Base-by-base conservation (phyloP, 2,888 invertebrate genomes). In the Euclidia mi region DNA sequence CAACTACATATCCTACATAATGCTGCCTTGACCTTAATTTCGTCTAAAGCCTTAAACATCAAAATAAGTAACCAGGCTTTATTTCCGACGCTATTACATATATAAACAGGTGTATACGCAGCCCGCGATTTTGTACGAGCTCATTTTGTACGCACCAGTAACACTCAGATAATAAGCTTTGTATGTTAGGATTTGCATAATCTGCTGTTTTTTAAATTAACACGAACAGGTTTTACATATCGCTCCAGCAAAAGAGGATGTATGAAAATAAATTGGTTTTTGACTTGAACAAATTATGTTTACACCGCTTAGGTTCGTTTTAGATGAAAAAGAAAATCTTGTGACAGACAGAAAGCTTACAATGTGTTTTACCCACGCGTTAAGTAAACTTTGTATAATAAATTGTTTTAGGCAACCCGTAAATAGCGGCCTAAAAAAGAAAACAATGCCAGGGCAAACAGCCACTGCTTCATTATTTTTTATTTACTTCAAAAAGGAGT, bases 121-220 rank as follows among this genome's bases (percentile, higher is more conserved):
- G 1, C 9, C 40, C 7, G 40, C 20, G 11, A 67, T 48, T 66
- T 51, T 43, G 18, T 53, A 53, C 37, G 41, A 53, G 40, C 41
- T 38, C 44, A 56, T 68, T 52, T 55, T 48, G 53, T 56, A 56
- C 53, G 53, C 50, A 53, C 50, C 62, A 47, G 40, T 56, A 57
- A 57, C 68, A 61, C 51, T 47, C 62, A 53, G 35, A 58, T 46
- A 68, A 65, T 62, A 58, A 68, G 65, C 65, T 62, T 52, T 56
- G 52, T 51, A 55, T 58, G 65, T 68, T 46, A 68, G 62, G 68
- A 69, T 69, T 69, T 69, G 65, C 68, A 69, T 69, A 69, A 69
- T 68, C 68, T 65, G 38, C 52, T 68, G 65, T 58, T 65, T 68
- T 68, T 68, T 53, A 53, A 68, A 69, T 69, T 56, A 69, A 67